Evolutionary conservation across 2,888 invertebrate genomes (phyloP).

Genomic region (Erebia aethiops): DNA sequence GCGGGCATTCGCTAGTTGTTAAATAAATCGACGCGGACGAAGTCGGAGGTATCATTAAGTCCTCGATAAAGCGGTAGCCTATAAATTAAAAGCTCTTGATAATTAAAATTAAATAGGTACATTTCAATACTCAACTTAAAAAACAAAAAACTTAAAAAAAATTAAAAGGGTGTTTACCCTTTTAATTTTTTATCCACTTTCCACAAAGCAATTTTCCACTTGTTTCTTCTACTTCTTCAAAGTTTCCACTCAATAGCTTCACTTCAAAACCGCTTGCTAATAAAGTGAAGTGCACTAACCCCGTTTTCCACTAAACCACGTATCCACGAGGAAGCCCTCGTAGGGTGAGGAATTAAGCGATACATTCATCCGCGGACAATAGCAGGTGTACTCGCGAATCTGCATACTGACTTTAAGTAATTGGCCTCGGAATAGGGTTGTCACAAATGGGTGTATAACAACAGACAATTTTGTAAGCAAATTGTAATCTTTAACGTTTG

Average conservation of each 20-base stretch:
- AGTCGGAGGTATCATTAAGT: too few species aligned
- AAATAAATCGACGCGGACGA: too few species aligned
- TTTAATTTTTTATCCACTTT: neutral
- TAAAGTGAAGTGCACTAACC: constrained; percentile 42
- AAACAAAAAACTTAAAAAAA: neutral
- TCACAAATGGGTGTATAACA: neutral
- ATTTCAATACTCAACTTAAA: too few species aligned
- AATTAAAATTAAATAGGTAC: too few species aligned
- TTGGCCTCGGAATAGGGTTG: constrained; percentile 72
- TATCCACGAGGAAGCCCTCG: constrained; percentile 29
- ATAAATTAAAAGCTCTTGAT: too few species aligned
- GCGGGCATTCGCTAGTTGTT: too few species aligned
- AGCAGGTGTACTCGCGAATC: constrained; percentile 68
- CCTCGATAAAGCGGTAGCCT: too few species aligned
- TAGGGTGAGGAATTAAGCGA: constrained; percentile 65
- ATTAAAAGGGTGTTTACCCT: neutral
- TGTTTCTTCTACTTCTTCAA: neutral
- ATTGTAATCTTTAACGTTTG: too few species aligned
- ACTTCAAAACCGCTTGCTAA: constrained; percentile 35
- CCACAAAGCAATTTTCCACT: neutral
- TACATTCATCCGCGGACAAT: constrained; percentile 64
- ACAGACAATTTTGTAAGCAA: too few species aligned
- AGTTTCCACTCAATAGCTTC: constrained; percentile 15
- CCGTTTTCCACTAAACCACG: constrained; percentile 44
- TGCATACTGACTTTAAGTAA: constrained; percentile 76